A percentile compares a stretch with the other conserved stretches of the same genome.
Conservation (phyloP, 2,797 vertebrate genomes). For the Poliocrania exsul region DNA sequence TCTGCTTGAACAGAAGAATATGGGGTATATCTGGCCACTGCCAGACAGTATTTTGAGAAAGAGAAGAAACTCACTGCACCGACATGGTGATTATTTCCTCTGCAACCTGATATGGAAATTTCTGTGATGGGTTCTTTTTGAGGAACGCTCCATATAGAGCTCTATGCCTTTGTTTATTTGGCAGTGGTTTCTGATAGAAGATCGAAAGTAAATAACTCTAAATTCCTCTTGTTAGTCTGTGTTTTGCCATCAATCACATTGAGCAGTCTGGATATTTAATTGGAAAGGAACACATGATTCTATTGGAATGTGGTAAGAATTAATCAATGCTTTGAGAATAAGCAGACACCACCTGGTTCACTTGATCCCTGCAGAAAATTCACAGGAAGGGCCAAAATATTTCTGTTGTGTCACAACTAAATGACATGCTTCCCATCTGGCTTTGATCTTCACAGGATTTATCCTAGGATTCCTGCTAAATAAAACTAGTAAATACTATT, state of each 20-base stretch:
- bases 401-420: background rate
- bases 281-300: conserved; percentile 24
- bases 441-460: background rate
- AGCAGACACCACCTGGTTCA: background rate
- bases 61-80: background rate
- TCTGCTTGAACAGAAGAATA: background rate
- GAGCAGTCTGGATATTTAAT: conserved; percentile 44
- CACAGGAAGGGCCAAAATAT: background rate
- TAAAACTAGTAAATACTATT: background rate
- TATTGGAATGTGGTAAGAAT: conserved; percentile 52
- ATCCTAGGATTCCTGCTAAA: background rate
- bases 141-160: background rate
- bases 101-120: background rate
- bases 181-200: background rate
- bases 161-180: conserved; percentile 49
- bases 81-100: background rate
- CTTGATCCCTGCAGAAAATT: conserved; percentile 15
- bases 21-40: background rate
- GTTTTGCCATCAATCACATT: conserved; percentile 54
- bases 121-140: background rate
- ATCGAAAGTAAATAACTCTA: conserved; percentile 39
- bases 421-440: background rate
- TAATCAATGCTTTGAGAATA: conserved; percentile 35
- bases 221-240: conserved; percentile 48
- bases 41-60: background rate